Percentiles rank a stretch among this genome's conserved stretches.
phyloP scores from a whole-genome alignment of 2,113 vertebrate genomes.

The Vulpes vulpes region DNA sequence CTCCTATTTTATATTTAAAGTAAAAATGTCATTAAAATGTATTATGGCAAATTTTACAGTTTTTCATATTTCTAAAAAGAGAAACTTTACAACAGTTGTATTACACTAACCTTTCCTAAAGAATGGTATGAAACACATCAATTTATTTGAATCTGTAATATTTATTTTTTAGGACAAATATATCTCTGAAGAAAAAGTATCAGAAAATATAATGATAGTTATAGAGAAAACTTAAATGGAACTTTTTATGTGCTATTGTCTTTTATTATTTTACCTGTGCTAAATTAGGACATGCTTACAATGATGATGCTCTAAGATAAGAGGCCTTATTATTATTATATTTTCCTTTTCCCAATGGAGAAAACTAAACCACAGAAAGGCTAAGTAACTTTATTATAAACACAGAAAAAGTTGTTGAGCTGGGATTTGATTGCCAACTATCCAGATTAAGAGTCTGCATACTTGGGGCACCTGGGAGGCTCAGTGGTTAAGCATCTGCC shows the following conservation, averaged over 20 bases:
- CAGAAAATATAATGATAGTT: neutral
- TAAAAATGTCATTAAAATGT: neutral
- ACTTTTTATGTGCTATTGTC: neutral
- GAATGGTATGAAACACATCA: neutral
- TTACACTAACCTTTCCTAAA: neutral
- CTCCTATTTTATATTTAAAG: neutral
- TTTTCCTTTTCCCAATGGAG: neutral
- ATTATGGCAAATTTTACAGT: neutral
- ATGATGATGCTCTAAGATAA: neutral
- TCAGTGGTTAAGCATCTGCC: too few species aligned
- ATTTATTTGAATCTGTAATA: neutral
- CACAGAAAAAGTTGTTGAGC: neutral
- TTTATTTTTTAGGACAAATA: neutral
- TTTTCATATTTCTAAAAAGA: neutral
- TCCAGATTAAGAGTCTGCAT: neutral
- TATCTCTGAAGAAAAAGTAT: neutral
- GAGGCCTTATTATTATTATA: neutral
- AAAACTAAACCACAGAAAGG: neutral
- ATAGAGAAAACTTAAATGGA: neutral
- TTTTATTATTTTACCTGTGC: neutral
- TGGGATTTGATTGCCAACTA: neutral
- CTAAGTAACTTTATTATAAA: neutral
- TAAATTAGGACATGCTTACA: neutral
- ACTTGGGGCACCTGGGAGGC: too few species aligned
- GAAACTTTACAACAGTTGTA: neutral